Evolutionary conservation across 2,113 vertebrate genomes (phyloP), one percentile per base, ranked within the genome.

Genomic region (Rhinopomastus cyanomelas): DNA sequence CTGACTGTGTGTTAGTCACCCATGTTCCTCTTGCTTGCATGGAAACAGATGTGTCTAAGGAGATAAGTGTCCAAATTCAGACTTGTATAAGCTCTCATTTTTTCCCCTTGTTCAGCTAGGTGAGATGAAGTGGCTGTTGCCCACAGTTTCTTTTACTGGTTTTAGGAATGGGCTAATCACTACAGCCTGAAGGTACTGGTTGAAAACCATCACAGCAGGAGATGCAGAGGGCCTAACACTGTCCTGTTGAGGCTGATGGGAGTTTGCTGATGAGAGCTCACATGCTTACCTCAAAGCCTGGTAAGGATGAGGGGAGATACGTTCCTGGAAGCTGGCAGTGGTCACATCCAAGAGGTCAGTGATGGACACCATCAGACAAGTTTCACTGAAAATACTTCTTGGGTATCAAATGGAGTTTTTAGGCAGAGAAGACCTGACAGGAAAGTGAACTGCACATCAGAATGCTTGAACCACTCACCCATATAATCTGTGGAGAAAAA

Each of bases 1-100:
- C 29, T 79, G 89, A 13, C 48, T 75, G 21, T 55, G 9, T 34
- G 44, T 86, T 72, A 83, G 73, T 88, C 86, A 89, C 56, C 34
- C 49, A 22, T 55, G 91, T 89, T 77, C 27, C 61, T 91, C 68
- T 61, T 59, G 9, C 46, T 77, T 84, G 20, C 59, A 46, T 1
- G 2, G 53, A 64, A 84, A 60, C 53, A 78, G 34, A 52, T 78
- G 60, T 52, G 52, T 84, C 68, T 83, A 44, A 88, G 52, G 64
- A 74, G 49, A 34, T 5, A 75, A 26, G 25, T 67, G 15, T 14
- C 49, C 44, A 88, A 62, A 87, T 32, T 83, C 44, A 83, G 65
- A 55, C 20, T 68, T 64, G 9, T 20, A 67, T 83, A 73, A 13
- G 59, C 6, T 61, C 25, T 36, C 36, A 25, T 39, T 6, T 29